phyloP scores from a whole-genome alignment of 2,797 vertebrate species.

The Pogonophryne albipinna region DNA sequence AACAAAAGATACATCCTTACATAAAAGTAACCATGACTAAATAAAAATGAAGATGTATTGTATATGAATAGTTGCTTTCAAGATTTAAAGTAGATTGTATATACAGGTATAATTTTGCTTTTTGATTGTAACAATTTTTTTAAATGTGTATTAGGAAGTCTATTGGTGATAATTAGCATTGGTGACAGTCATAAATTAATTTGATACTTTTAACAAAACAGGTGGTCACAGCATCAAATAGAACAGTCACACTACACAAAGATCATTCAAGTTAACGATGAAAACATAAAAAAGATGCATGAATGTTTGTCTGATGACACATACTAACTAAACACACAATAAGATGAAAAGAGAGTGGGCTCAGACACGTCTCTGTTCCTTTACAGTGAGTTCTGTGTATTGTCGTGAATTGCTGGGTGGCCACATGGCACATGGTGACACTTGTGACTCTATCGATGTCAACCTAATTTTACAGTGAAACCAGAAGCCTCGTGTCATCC shows the following conservation, averaged over 20 bases:
- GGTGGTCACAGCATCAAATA: neutral
- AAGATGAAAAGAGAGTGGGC: slow-evolving; percentile 20
- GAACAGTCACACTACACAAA: neutral
- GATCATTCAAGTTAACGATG: slow-evolving; percentile 6
- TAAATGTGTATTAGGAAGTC: neutral
- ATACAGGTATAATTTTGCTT: no score
- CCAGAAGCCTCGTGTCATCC: slow-evolving; percentile 82
- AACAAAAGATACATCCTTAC: neutral
- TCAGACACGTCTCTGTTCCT: slow-evolving; percentile 17
- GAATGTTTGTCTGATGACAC: slow-evolving; percentile 35
- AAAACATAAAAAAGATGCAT: slow-evolving; percentile 16
- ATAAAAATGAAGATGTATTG: neutral
- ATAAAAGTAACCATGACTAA: neutral
- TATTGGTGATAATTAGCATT: neutral
- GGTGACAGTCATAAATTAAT: neutral
- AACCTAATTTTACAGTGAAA: slow-evolving; percentile 86
- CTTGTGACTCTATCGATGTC: slow-evolving; percentile 79
- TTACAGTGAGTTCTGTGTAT: slow-evolving; percentile 64
- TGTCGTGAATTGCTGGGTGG: slow-evolving; percentile 46
- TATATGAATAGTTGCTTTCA: neutral
- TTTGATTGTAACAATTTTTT: no score
- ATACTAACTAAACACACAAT: slow-evolving; percentile 18
- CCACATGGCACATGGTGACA: slow-evolving; percentile 80
- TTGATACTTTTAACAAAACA: slow-evolving; percentile 3
- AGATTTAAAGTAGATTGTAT: neutral